Evolutionary conservation across 1,140 invertebrate genomes (phyloP).

Genomic region (Oreohelix idahoensis): DNA sequence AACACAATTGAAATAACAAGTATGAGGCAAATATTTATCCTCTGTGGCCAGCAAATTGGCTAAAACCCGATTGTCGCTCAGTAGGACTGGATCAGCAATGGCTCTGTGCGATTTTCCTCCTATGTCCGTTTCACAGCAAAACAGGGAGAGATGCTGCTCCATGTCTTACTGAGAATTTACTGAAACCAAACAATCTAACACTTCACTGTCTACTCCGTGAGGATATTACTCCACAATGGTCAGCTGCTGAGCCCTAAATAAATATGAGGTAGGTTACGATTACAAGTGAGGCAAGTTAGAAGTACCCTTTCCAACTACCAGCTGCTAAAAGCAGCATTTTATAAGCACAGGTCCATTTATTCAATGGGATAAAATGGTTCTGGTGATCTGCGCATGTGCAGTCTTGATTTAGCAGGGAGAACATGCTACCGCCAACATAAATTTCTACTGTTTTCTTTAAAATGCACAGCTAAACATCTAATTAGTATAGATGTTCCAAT

Average conservation of each 20-base stretch:
- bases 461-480: neutral
- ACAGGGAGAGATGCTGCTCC: conserved; percentile 48
- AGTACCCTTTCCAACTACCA: neutral
- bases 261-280: neutral
- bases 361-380: neutral
- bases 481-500: neutral
- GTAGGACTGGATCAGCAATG: conserved; percentile 81
- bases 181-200: neutral
- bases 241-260: neutral
- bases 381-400: neutral
- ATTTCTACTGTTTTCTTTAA: neutral
- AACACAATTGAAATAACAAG: conserved; percentile 86
- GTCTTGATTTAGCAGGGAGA: neutral
- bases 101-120: conserved; percentile 65
- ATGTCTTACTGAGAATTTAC: neutral
- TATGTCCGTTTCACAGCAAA: conserved; percentile 65
- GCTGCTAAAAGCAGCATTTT: neutral
- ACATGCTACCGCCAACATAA: neutral
- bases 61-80: conserved; percentile 85
- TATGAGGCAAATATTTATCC: conserved; percentile 81
- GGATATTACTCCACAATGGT: neutral
- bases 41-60: conserved; percentile 89
- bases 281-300: neutral
- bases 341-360: neutral
- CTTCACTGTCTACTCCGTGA: neutral